A percentile compares a stretch with the other conserved stretches of the same genome.
These are phyloP conservation scores for Bombus cullumanus DNA, from an alignment of 1,140 invertebrate genomes.

Conservation along the genomic window DNA sequence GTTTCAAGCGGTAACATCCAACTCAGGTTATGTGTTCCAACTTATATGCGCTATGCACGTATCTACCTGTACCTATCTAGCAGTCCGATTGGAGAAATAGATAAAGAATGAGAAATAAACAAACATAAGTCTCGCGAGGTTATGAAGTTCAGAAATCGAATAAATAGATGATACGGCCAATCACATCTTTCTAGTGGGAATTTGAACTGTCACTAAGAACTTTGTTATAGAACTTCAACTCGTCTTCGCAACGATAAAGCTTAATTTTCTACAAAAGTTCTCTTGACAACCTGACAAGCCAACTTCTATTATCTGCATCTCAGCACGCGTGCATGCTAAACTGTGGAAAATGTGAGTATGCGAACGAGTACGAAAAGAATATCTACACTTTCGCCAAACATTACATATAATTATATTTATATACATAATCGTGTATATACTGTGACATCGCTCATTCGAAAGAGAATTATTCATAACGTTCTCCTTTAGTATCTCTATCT, in stretches of 20 bases:
- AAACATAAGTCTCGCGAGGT: neutral
- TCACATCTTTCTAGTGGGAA: conserved; percentile 7
- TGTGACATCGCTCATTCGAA: neutral
- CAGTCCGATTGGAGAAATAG: too few species aligned
- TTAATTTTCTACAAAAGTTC: conserved; percentile 32
- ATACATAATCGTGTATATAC: neutral
- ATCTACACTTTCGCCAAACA: too few species aligned
- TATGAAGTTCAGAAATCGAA: neutral
- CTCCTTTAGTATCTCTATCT: too few species aligned
- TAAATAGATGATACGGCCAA: conserved; percentile 4
- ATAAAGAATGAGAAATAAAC: conserved; percentile 1
- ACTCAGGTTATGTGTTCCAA: neutral
- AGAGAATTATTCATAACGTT: neutral
- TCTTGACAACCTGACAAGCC: neutral
- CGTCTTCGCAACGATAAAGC: conserved; percentile 6
- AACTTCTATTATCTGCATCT: neutral
- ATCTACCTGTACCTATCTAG: neutral
- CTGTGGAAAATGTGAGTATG: too few species aligned
- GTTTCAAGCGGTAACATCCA: neutral
- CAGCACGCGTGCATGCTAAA: neutral
- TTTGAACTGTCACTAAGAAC: conserved; percentile 19
- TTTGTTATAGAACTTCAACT: conserved; percentile 5
- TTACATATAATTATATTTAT: neutral
- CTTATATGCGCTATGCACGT: too few species aligned
- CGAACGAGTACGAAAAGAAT: too few species aligned